Base-by-base conservation (phyloP, 2,797 vertebrate genomes). In the Sebastes kiyomatsui region DNA sequence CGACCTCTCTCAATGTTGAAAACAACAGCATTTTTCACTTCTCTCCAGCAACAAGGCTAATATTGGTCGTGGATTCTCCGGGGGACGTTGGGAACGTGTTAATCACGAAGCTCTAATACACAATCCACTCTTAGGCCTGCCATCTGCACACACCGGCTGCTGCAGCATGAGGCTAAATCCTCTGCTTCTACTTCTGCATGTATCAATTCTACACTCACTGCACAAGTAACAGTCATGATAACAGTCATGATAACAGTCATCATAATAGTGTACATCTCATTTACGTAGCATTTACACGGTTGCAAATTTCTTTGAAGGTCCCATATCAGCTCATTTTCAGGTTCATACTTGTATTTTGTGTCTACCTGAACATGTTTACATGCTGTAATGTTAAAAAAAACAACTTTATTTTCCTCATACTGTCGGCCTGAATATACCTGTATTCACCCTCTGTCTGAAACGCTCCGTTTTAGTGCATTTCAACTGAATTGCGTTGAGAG, bases 121-220 rank as follows among this genome's bases (percentile, higher is more conserved):
- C 90, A 93, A 93, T 95, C 91, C 90, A 86, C 90, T 90, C 88
- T 79, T 80, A 90, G 87, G 82, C 92, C 77, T 11, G 75, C 95
- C 95, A 95, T 95, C 95, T 96, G 95, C 79, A 93, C 79, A 56
- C 84, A 30, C 93, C 91, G 80, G 93, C 95, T 96, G 94, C 91
- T 92, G 79, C 87, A 70, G 56, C 83, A 59, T 70, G 69, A 82
- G 74, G 78, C 83, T 70, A 49, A 88, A 79, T 77, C 75, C 73
- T 68, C 80, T 73, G 33, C 76, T 85, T 59, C 66, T 59, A 66
- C 72, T 73, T 67, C 77, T 78, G 60, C 25, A 30, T 75, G 52
- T 25, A 56, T 64, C 65, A 18, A 67, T 28, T 80, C 76, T n/a
- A 35, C 73, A 42, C 35, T 23, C n/a, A 58, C 25, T 38, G 56